Base-by-base conservation (phyloP, 2,888 invertebrate species). In the Agrochola lota region DNA sequence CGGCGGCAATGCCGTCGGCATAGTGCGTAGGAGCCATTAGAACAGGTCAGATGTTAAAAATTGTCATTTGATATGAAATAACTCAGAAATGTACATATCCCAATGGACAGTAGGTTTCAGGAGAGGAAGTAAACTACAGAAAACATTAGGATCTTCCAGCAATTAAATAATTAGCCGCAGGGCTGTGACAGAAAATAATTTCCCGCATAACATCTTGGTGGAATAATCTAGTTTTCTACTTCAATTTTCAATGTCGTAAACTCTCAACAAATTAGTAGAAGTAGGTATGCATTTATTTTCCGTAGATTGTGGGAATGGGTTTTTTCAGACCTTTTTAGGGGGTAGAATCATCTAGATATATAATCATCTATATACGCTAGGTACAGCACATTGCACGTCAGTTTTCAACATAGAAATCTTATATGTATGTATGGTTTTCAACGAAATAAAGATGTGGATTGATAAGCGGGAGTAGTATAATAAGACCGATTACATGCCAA, bases 201-300 rank as follows among this genome's bases (percentile, higher is more conserved):
- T 71, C 71, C 71, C 15, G 23, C 55, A 69, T 40, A 73, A 70
- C 40, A 55, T 55, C 11, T 30, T 43, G 43, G 40, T 43, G 43
- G 12, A 30, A 55, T 43, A 73, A 73, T 43, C 26, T 72, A 20
- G 30, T 43, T 71, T 43, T 30, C 23, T n/a, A 43, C 23, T 74
- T 70, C 23, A 30, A 43, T 57, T 73, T 40, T 17, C 9, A 15
- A 30, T n/a, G 17, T 43, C 17, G 17, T 26, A 26, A 26, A 43
- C 30, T 26, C 11, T 17, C 40, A 12, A 40, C 15, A n/a, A 71
- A 46, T 26, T 20, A 6, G 2, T 43, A 43, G 40, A 49, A 6
- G 2, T 43, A 43, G 40, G 1, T 52, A 30, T 46, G 26, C n/a
- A 74, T 46, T 30, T 49, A 68, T 30, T 68, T 46, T 20, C 20